Percentiles rank a stretch among this genome's conserved stretches.
Evolutionary conservation across 2,888 invertebrate genomes (phyloP).

Genomic region (Cosmopolites sordidus): DNA sequence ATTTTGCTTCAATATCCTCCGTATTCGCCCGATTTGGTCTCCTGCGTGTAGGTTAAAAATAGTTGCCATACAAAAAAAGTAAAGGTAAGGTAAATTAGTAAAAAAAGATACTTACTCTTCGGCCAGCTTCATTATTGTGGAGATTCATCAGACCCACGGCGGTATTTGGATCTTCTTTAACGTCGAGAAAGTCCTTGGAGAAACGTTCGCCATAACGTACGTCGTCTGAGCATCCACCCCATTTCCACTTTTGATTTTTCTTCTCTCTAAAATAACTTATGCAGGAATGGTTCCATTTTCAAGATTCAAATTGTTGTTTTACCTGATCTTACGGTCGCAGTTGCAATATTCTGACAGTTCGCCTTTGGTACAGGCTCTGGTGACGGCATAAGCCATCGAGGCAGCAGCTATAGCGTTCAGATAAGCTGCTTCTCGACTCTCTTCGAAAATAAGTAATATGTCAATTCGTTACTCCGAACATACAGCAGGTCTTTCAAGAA

Average conservation of each 20-base stretch:
- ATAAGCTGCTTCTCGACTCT: constrained; percentile 85
- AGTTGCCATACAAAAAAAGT: too few relatives aligned
- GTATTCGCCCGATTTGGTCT: too few relatives aligned
- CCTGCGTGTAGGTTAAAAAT: too few relatives aligned
- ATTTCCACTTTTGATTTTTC: constrained; percentile 76
- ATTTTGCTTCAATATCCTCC: too few relatives aligned
- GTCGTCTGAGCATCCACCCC: constrained; percentile 93
- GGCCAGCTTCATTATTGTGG: constrained; percentile 89
- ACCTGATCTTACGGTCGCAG: constrained; percentile 63
- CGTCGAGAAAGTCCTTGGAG: constrained; percentile 82
- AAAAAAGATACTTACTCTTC: constrained; percentile 60
- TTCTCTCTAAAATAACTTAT: constrained; percentile 41
- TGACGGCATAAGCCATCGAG: constrained; percentile 83
- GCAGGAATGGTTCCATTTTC: not conserved
- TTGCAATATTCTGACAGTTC: constrained; percentile 79
- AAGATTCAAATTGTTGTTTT: not conserved
- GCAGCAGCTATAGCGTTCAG: constrained; percentile 86
- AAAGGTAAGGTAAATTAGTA: not conserved
- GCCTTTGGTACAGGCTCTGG: constrained; percentile 80
- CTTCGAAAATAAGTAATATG: constrained; percentile 53
- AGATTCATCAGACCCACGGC: constrained; percentile 81
- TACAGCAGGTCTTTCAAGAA: too few relatives aligned
- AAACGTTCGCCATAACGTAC: constrained; percentile 80
- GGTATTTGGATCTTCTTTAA: constrained; percentile 68
- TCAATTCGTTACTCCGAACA: too few relatives aligned